Conservation (phyloP, 1,140 invertebrate species). For the Heliconius melpomene region DNA sequence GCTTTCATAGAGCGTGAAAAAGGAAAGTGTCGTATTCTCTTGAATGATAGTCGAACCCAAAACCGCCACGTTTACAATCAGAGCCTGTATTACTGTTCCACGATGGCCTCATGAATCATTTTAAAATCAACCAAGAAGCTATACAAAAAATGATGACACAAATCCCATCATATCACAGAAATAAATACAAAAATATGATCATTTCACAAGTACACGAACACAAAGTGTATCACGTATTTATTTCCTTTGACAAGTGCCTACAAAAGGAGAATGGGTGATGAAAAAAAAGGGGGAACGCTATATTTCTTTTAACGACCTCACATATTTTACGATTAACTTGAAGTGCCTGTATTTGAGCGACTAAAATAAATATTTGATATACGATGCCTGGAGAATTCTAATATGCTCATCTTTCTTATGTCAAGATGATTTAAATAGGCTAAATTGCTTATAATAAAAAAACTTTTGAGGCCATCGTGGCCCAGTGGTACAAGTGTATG, state of each 20-base stretch:
- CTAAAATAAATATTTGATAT: slow-evolving; percentile 13
- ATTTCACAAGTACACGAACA: neutral
- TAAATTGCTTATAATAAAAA: neutral
- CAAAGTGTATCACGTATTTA: neutral
- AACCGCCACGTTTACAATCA: neutral
- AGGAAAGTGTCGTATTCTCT: neutral
- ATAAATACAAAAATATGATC: slow-evolving; percentile 1
- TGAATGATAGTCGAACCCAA: neutral
- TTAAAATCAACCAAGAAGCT: neutral
- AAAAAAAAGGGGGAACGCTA: neutral
- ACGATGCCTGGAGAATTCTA: neutral
- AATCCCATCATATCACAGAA: neutral
- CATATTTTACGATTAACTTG: slow-evolving; percentile 13
- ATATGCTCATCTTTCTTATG: neutral
- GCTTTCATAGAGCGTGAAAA: too few relatives aligned
- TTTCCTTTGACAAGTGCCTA: neutral
- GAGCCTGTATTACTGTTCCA: too few relatives aligned
- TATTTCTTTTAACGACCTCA: slow-evolving; percentile 6
- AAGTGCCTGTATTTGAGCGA: slow-evolving; percentile 5
- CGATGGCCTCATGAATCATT: neutral
- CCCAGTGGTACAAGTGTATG: too few relatives aligned
- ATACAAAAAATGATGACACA: neutral
- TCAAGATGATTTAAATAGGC: neutral
- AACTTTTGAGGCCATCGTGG: too few relatives aligned
- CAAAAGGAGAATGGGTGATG: neutral